Evolutionary conservation across 2,113 vertebrate genomes (phyloP).

Genomic region (Recurvirostra avosetta): DNA sequence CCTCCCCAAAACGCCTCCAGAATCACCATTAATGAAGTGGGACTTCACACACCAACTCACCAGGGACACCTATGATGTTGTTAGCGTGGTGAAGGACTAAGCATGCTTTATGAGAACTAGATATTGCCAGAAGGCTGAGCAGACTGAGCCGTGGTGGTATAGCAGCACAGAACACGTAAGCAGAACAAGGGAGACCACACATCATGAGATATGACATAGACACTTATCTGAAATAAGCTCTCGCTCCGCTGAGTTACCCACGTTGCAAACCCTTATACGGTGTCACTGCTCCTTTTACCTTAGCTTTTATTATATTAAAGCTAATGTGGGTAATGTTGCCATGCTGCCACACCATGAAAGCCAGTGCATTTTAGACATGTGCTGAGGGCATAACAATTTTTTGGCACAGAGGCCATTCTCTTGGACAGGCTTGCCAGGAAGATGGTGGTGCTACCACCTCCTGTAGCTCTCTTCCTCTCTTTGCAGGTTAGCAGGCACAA

Average conservation of each 20-base stretch:
- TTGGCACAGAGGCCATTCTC: background rate
- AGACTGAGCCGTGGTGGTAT: background rate
- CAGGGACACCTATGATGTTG: background rate
- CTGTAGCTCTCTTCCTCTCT: background rate
- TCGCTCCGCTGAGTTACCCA: background rate
- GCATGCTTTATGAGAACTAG: background rate
- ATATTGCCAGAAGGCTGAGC: background rate
- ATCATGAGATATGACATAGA: background rate
- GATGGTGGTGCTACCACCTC: background rate
- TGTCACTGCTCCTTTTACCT: background rate
- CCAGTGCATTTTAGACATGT: fast-evolving
- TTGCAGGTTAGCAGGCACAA: background rate
- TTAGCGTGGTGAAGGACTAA: background rate
- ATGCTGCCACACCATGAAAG: background rate
- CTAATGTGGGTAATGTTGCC: background rate
- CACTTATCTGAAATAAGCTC: background rate
- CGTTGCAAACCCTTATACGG: background rate
- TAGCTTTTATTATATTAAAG: background rate
- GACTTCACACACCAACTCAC: background rate
- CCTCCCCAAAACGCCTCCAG: background rate
- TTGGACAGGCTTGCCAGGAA: background rate
- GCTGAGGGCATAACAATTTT: background rate
- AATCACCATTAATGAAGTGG: background rate
- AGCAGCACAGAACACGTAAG: background rate
- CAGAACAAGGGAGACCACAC: background rate